These are phyloP conservation scores for Mormyrops attenuatus DNA, from an alignment of 2,797 vertebrate species.

Conservation along the genomic window DNA sequence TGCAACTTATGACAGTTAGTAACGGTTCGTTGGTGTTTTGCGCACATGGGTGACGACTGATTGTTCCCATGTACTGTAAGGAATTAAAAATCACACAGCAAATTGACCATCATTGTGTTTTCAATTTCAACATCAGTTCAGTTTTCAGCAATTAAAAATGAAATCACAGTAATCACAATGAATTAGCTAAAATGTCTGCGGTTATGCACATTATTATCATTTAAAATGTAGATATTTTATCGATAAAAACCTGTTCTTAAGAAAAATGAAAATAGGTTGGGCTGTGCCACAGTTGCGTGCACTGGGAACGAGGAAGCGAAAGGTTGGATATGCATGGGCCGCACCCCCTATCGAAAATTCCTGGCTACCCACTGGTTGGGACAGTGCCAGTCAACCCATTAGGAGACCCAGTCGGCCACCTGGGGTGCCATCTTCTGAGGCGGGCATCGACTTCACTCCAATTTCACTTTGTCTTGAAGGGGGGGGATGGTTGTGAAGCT, in stretches of 20 bases:
- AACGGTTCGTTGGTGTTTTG: not conserved
- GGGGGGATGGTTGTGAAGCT: not conserved
- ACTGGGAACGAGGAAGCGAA: not conserved
- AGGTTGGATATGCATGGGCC: not conserved
- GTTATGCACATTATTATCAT: not conserved
- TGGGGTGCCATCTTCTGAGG: not conserved
- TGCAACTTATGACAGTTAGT: not conserved
- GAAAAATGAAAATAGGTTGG: not conserved
- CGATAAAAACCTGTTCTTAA: not conserved
- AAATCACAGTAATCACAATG: not conserved
- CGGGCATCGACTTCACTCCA: not conserved
- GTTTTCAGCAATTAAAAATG: not conserved
- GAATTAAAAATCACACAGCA: not conserved
- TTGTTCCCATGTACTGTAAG: not conserved
- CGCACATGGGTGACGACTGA: not conserved
- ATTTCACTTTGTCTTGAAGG: not conserved
- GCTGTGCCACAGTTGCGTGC: not conserved
- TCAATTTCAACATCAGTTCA: not conserved
- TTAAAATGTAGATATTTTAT: not conserved
- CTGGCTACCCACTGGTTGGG: not conserved
- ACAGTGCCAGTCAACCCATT: not conserved
- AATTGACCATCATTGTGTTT: not conserved
- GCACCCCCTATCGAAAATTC: too few relatives aligned
- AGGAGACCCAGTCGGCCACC: not conserved
- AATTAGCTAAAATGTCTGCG: not conserved